Percentiles rank a stretch among this genome's conserved stretches.
phyloP scores from a whole-genome alignment of 1,140 invertebrate species.

The Mya arenaria region DNA sequence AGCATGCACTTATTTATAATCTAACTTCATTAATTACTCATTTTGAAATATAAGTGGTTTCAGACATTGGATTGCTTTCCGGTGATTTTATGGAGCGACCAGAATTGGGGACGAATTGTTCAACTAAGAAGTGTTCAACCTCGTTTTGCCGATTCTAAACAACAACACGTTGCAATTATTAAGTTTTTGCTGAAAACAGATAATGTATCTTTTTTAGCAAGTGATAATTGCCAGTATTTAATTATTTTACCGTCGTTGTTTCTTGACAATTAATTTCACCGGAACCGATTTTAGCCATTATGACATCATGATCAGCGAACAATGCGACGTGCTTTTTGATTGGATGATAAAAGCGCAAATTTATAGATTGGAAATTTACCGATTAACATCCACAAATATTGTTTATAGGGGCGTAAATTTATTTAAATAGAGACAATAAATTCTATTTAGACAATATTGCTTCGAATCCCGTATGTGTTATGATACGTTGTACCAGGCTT shows the following conservation, averaged over 20 bases:
- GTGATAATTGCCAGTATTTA: constrained; percentile 33
- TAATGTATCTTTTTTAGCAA: constrained; percentile 32
- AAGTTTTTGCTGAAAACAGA: constrained; percentile 36
- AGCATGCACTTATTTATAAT: constrained; percentile 16
- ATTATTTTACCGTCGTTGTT: constrained; percentile 33
- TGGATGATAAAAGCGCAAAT: constrained; percentile 29
- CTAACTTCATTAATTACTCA: constrained; percentile 20
- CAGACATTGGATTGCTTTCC: constrained; percentile 25
- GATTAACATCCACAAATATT: constrained; percentile 30
- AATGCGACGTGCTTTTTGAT: constrained; percentile 34
- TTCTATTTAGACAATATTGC: constrained; percentile 14
- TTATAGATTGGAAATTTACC: constrained; percentile 30
- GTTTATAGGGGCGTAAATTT: constrained; percentile 17
- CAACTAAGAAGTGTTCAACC: constrained; percentile 34
- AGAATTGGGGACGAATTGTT: constrained; percentile 34
- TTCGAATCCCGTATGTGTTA: constrained; percentile 12
- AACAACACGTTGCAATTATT: constrained; percentile 37
- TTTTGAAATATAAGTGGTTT: constrained; percentile 33
- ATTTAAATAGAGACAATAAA: constrained; percentile 21
- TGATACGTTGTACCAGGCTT: constrained; percentile 15
- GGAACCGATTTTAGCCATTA: constrained; percentile 37
- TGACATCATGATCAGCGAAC: constrained; percentile 32
- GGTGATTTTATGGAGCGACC: constrained; percentile 33
- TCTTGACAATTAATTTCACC: constrained; percentile 33
- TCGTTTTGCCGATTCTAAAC: constrained; percentile 34